Evolutionary conservation across 2,113 vertebrate genomes (phyloP), one percentile per base, ranked within the genome.

Genomic region (Shinisaurus crocodilurus): DNA sequence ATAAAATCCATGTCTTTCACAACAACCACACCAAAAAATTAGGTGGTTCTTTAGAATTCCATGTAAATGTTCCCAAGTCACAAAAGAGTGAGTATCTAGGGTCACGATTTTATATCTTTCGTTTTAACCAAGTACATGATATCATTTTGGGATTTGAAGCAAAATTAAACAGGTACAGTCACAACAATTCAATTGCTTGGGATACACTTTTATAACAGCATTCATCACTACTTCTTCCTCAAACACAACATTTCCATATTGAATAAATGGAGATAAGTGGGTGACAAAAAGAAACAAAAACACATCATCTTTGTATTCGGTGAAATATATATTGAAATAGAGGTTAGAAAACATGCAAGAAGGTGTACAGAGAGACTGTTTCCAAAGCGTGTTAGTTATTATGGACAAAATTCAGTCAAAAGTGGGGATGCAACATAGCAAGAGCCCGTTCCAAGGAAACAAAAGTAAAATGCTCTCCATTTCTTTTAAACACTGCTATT

Each of bases 351-450:
- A 98, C 98, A 99, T 99, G 98, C 98, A 99, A 97, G 98, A 98
- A 98, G 96, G 97, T 97, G 97, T 97, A 97, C 96, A 96, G 91
- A 96, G 91, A 96, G 96, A 97, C 94, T 95, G 23, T 98, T 96
- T 95, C 96, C 97, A 92, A 97, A 97, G 95, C 87, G 97, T 97
- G 97, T 99, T 98, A 98, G 97, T 98, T 97, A 97, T 97, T 98
- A 97, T 95, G 96, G 96, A 97, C 97, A 94, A 97, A 96, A 97
- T 97, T 96, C 96, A 96, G 95, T 97, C 97, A 97, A 98, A 97
- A 98, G 97, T 98, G 98, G 98, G 60, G 97, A 99, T 99, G 98
- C 97, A 99, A 99, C 98, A 98, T 97, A 97, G 97, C 98, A 98
- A 98, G 98, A 98, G 96, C 97, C 94, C 96, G 96, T 96, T 97